Evolutionary conservation across 2,113 vertebrate species (phyloP), one percentile per base, ranked within the genome.

Genomic region (Montifringilla adamsi): DNA sequence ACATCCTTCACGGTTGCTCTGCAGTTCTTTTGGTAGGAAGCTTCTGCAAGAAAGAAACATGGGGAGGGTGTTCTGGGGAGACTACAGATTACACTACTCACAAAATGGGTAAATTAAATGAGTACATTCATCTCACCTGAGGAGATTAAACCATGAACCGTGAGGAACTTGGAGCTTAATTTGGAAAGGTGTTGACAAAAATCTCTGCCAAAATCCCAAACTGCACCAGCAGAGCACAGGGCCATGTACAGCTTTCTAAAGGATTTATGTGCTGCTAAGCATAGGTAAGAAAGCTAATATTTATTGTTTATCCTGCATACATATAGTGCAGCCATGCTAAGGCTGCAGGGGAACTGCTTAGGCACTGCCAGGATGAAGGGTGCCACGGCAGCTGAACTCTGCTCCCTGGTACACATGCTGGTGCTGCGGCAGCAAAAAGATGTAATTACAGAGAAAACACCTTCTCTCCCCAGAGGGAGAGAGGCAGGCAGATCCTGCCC

Each of bases 371-470:
- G 85, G 70, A 79, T 27, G 66, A 72, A 85, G 69, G 62, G 27
- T 90, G 49, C 62, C 4, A 2, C 4, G 1, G 47, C 0, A 0
- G 62, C 75, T 86, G 56, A 85, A 73, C 79, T 85, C 86, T 73
- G 83, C 53, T 90, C 83, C 56, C 59, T 68, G 23, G 14, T 26
- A 47, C 70, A 59, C 55, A 52, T 1, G 1, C 72, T 44, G 59
- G 7, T 43, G 72, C 58, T 41, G 77, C 73, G 63, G 60, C 3
- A 69, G n/a, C 27, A 30, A 43, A 62, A 47, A 70, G 77, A 89
- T 64, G 72, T 56, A 69, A 87, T 69, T 89, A 73, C 68, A 89
- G 76, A 39, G 43, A 77, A 68, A 76, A 94, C 28, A 72, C 33
- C 35, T 68, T 83, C 50, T 33, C n/a, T n/a, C 12, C 16, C n/a